Base-by-base conservation (phyloP, 2,888 invertebrate genomes). In the Lasioglossum pauxillum region DNA sequence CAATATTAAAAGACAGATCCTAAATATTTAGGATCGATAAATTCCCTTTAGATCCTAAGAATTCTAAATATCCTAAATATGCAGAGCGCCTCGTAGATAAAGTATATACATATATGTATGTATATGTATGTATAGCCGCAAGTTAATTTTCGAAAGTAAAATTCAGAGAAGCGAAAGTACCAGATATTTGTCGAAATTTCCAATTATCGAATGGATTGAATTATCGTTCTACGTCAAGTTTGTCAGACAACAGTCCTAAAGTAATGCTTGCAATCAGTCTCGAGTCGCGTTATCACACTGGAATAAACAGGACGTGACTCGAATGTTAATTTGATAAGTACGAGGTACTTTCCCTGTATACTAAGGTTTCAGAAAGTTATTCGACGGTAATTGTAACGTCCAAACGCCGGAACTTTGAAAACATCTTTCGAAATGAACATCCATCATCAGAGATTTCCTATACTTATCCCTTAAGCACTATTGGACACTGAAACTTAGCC, bases 251-350 rank as follows among this genome's bases (percentile, higher is more conserved):
- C 67, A 69, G 16, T 38, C 38, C 38, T 38, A 38, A 69, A 38
- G 38, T 5, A 23, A n/a, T 4, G 38, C 23, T 38, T 23, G 23
- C 69, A 4, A 69, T 38, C 64, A 38, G 12, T 12, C 38, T 69
- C 38, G 38, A 38, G 38, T 23, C 23, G 23, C 19, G 38, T 69
- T 69, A 69, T 69, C 69, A 38, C 10, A 23, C 12, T 69, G 69
- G 38, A 69, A 69, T 69, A 38, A 69, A 69, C 69, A 69, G 38
- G 38, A 69, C 69, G 69, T 38, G 69, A 38, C 69, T 69, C 38
- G 19, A 69, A 38, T 38, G 69, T 38, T 19, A 31, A 35, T 31
- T 35, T 19, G 69, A 69, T 69, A 69, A 69, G 38, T 23, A 23
- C n/a, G 23, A 38, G 38, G 38, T 12, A 38, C 35, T 23, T 69